These are phyloP conservation scores for Actenoides hombroni DNA, from an alignment of 2,113 vertebrate species.

Conservation along the genomic window DNA sequence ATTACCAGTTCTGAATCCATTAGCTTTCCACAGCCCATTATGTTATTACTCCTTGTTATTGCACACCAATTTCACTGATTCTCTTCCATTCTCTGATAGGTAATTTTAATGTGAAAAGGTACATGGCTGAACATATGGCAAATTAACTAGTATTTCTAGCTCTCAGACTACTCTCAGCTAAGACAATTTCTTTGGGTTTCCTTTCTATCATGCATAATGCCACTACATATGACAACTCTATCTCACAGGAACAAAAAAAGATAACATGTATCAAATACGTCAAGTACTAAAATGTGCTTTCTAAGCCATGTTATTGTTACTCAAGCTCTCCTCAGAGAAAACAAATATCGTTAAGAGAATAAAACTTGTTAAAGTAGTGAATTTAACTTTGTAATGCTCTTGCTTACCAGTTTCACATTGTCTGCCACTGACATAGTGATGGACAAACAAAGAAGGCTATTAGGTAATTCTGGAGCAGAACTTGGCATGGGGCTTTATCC, in stretches of 20 bases:
- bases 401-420: not conserved
- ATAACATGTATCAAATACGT: not conserved
- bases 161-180: not conserved
- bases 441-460: not conserved
- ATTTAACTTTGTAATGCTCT: not conserved
- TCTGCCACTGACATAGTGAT: not conserved
- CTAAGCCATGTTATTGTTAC: not conserved
- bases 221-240: not conserved
- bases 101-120: not conserved
- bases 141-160: not conserved
- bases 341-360: not conserved
- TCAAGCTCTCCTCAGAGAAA: not conserved
- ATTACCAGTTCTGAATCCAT: not conserved
- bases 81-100: not conserved
- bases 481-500: not conserved
- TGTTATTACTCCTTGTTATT: not conserved
- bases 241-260: not conserved
- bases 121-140: not conserved
- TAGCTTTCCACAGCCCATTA: not conserved
- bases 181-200: not conserved
- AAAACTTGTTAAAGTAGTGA: not conserved
- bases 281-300: not conserved
- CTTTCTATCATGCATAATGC: not conserved
- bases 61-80: not conserved
- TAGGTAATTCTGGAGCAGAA: not conserved